Evolutionary conservation across 2,888 invertebrate genomes (phyloP).

Genomic region (Spodoptera littoralis): DNA sequence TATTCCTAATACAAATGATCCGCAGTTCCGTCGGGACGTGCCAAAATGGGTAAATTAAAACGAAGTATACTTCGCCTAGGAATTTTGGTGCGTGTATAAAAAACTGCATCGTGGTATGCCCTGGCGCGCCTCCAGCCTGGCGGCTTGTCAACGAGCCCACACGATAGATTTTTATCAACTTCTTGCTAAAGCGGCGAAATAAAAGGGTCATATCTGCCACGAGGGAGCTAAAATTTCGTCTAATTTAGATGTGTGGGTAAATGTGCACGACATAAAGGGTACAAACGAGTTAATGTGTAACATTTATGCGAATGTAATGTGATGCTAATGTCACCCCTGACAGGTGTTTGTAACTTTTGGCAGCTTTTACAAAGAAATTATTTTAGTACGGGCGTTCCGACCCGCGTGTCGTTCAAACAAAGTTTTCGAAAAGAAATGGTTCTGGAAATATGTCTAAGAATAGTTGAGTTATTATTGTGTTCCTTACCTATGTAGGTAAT

Average conservation of each 20-base stretch:
- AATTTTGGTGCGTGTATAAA: conserved; percentile 75
- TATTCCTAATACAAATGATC: conserved; percentile 81
- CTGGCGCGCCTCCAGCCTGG: conserved; percentile 76
- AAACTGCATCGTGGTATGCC: conserved; percentile 65
- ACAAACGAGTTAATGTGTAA: conserved; percentile 42
- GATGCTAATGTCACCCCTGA: conserved; percentile 50
- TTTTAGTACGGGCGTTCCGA: conserved; percentile 17
- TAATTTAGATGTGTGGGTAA: conserved; percentile 43
- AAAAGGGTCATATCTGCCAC: conserved; percentile 42
- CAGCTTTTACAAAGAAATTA: conserved; percentile 39
- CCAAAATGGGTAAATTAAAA: conserved; percentile 87
- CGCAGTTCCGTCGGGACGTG: conserved; percentile 79
- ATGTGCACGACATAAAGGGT: conserved; percentile 45
- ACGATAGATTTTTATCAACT: conserved; percentile 62
- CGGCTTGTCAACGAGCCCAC: conserved; percentile 64
- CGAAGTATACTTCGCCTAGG: conserved; percentile 70
- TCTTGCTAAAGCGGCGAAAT: conserved; percentile 51
- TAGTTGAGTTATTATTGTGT: conserved; percentile 20
- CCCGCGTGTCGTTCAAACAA: conserved; percentile 20
- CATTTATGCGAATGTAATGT: conserved; percentile 49
- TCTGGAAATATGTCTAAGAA: conserved; percentile 11
- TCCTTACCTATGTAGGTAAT: conserved; percentile 11
- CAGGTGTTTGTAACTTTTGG: conserved; percentile 51
- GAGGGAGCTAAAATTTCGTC: conserved; percentile 41
- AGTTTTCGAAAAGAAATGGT: conserved; percentile 24